Evolutionary conservation across 2,797 vertebrate genomes (phyloP), one percentile per base, ranked within the genome.

Genomic region (Limosa lapponica): DNA sequence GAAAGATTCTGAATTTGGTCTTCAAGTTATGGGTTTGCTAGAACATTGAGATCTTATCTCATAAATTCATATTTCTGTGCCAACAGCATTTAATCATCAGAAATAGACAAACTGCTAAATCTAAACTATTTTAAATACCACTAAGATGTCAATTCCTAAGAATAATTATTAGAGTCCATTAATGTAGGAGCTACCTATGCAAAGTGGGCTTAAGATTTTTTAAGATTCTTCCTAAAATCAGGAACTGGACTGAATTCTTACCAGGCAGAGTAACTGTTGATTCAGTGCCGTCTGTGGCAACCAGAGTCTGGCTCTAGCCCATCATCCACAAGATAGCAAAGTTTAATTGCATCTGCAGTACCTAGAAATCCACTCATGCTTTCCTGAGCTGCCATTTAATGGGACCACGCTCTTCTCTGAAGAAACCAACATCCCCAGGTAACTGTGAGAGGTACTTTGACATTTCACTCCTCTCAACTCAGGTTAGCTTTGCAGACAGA

Each of bases 281-380:
- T 17, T 41, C 23, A 5, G 19, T 43, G 70, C 17, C 0, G 0
- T 11, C n/a, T 2, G 0, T 10, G 13, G 51, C 41, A 59, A 22
- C 8, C 20, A 66, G 14, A n/a, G 57, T 58, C 41, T 28, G 36
- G n/a, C 52, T 73, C 41, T 10, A n/a, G 22, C 16, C 39, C 41
- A 44, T 28, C 41, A 7, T 8, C 32, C 28, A 49, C 24, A 10
- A 22, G 18, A 12, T 37, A 52, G 22, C 8, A 34, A 32, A n/a
- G 54, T 49, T 32, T 10, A 52, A 49, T 14, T 36, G 25, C 9
- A 34, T 2, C 43, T 58, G 27, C 73, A 27, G 22, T 11, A 27
- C 28, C 28, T 24, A 19, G 17, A 46, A 25, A 82, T 5, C 19
- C 54, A 25, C 8, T 16, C 15, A 2, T 16, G 49, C 28, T 51